Evolutionary conservation across 1,140 invertebrate genomes (phyloP).

Genomic region (Drosophila arizonae): DNA sequence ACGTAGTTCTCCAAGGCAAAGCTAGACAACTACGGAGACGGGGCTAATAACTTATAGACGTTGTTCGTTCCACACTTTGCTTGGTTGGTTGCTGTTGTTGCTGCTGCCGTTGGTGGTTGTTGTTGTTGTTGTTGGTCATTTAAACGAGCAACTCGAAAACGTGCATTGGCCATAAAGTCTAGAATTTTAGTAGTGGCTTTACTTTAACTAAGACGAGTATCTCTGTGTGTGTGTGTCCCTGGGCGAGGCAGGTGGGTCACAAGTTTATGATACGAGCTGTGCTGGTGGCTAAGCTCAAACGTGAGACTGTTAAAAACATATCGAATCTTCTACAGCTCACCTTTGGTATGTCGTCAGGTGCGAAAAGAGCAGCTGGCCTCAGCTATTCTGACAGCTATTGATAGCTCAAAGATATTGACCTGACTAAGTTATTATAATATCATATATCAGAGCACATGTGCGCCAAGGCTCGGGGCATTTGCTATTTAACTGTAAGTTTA

Average conservation of each 20-base stretch:
- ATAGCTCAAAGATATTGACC: constrained; percentile 7
- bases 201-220: constrained; percentile 55
- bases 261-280: constrained; percentile 52
- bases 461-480: background rate
- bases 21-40: constrained; percentile 18
- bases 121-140: constrained; percentile 4
- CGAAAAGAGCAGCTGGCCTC: background rate
- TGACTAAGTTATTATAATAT: background rate
- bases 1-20: constrained; percentile 40
- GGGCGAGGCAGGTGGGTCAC: background rate
- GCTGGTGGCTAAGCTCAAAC: background rate
- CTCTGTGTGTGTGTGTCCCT: no score
- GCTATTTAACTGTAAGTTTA: no score
- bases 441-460: background rate
- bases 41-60: constrained; percentile 70
- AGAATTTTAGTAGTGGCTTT: constrained; percentile 70
- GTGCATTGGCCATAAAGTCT: constrained; percentile 69
- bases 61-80: constrained; percentile 13
- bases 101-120: constrained; percentile 1
- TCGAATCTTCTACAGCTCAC: background rate
- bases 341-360: background rate
- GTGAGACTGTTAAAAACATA: constrained; percentile 36
- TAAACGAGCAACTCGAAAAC: constrained; percentile 33
- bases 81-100: constrained; percentile 18
- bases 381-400: constrained; percentile 6